Conservation (phyloP, 2,888 invertebrate genomes). For the Apamea monoglypha region DNA sequence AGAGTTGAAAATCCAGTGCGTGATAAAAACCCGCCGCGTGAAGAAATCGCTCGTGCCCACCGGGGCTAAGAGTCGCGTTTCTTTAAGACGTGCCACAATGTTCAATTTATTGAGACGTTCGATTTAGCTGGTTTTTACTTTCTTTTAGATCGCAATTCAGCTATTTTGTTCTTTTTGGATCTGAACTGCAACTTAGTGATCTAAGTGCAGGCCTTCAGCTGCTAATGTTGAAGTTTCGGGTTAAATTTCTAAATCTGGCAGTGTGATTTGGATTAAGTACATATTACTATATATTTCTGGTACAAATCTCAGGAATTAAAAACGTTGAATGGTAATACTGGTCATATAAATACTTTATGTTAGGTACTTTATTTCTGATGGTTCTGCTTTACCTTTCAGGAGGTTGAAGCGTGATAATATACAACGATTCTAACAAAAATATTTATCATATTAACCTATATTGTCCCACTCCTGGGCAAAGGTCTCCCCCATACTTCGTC, state of each 20-base stretch:
- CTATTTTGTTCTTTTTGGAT: background rate
- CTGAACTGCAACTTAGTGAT: background rate
- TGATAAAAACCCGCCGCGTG: background rate
- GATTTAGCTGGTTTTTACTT: background rate
- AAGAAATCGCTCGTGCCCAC: background rate
- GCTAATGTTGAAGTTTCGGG: background rate
- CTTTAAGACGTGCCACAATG: background rate
- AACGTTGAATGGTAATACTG: background rate
- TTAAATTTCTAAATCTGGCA: background rate
- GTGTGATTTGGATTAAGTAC: background rate
- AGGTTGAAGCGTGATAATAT: background rate
- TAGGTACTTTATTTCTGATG: background rate
- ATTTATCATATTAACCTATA: no score
- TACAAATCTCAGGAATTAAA: background rate
- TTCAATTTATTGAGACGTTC: constrained; percentile 3
- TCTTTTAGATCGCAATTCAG: background rate
- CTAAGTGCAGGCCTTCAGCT: background rate
- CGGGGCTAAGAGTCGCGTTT: background rate
- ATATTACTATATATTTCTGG: background rate
- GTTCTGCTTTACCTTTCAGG: background rate
- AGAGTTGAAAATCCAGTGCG: background rate
- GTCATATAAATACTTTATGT: background rate
- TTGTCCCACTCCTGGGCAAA: no score
- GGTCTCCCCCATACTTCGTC: no score
- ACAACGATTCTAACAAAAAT: background rate